Evolutionary conservation across 2,888 invertebrate genomes (phyloP).

Genomic region (Meteorus cinctellus): DNA sequence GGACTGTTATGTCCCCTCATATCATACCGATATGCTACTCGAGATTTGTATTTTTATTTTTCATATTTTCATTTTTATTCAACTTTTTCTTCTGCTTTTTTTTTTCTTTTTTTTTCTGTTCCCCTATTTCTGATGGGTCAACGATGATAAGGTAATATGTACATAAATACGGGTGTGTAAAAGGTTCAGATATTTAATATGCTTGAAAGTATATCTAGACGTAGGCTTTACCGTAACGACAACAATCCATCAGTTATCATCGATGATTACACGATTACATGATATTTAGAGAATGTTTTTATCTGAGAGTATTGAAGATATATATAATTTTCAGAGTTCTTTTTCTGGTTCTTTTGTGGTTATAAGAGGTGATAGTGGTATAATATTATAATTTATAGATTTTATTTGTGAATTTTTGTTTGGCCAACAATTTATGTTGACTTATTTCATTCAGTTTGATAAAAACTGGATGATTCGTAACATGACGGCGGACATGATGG

Average conservation of each 20-base stretch:
- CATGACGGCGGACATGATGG: too few relatives aligned
- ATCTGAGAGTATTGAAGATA: too few relatives aligned
- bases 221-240: neutral
- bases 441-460: too few relatives aligned
- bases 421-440: too few relatives aligned
- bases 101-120: neutral
- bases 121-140: slow-evolving; percentile 4
- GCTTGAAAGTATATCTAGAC: neutral
- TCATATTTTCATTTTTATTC: neutral
- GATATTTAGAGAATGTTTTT: neutral
- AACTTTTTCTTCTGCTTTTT: neutral
- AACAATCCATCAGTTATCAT: neutral
- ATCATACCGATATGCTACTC: slow-evolving; percentile 46
- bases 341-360: too few relatives aligned
- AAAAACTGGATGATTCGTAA: too few relatives aligned
- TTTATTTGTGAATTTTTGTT: too few relatives aligned
- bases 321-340: too few relatives aligned
- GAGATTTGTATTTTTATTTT: slow-evolving; percentile 27
- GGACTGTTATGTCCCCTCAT: slow-evolving; percentile 56
- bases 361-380: too few relatives aligned
- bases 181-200: neutral
- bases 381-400: too few relatives aligned
- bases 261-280: slow-evolving; percentile 17
- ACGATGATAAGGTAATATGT: neutral
- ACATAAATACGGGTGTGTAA: neutral